Percentiles rank a stretch among this genome's conserved stretches.
Conservation (phyloP, 2,888 invertebrate species). For the Acleris literana region DNA sequence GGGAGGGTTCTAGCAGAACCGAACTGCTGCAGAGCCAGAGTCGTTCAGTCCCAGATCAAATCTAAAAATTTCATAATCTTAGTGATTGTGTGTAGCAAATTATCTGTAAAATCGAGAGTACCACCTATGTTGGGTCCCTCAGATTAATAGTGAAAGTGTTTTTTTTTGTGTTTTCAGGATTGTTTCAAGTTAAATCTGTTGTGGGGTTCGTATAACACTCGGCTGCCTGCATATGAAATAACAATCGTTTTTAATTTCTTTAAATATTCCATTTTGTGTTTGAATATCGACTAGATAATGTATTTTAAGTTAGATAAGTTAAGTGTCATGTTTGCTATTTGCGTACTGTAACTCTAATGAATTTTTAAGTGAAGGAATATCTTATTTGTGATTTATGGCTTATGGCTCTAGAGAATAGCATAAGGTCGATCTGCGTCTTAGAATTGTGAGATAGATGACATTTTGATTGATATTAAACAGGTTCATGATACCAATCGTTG, state of each 20-base stretch:
- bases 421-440: constrained; percentile 31
- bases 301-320: constrained; percentile 68
- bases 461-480: constrained; percentile 20
- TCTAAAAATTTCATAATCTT: constrained; percentile 3
- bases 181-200: constrained; percentile 66
- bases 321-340: constrained; percentile 52
- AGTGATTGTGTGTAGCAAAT: background rate
- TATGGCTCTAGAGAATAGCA: constrained; percentile 10
- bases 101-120: background rate
- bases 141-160: constrained; percentile 51
- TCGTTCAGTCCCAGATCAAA: constrained; percentile 8
- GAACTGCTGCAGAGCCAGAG: background rate
- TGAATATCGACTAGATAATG: constrained; percentile 61
- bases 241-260: constrained; percentile 54
- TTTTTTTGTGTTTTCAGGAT: constrained; percentile 71
- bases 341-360: constrained; percentile 52
- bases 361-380: constrained; percentile 22
- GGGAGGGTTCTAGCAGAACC: constrained; percentile 4
- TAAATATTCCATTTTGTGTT: constrained; percentile 48
- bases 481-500: constrained; percentile 27
- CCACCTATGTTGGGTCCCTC: constrained; percentile 6
- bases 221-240: constrained; percentile 60
- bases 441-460: constrained; percentile 22
- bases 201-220: constrained; percentile 64
- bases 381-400: constrained; percentile 22